Base-by-base conservation (phyloP, 2,888 invertebrate genomes). In the Aproaerema taeniolella region DNA sequence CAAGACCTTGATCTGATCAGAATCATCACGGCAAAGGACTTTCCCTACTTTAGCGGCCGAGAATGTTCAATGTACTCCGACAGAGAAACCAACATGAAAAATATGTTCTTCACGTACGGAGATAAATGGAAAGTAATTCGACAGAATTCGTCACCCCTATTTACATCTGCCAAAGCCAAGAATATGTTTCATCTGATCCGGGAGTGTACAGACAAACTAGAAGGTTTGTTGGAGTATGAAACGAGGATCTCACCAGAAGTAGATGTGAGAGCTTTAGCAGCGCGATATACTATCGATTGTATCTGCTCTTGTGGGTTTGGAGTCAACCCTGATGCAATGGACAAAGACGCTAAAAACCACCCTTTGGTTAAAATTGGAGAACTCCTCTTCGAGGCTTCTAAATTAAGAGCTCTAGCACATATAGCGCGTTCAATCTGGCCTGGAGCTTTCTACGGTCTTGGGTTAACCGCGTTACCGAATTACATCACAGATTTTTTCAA, bases 81-180 rank as follows among this genome's bases (percentile, higher is more conserved):
- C 7, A 52, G 45, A 1, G 78, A 78, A 50, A 11, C 48, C 0
- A 5, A 60, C 0, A 63, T 67, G 0, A 49, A 50, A 11, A 69
- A 59, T 24, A 29, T 79, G 0, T 76, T 76, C 42, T 67, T 62
- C 40, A 47, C 49, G 0, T 45, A 56, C 10, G 77, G 77, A 0
- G 68, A 77, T 41, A 43, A 45, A 13, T 79, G 79, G 77, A 74
- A 67, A 39, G 50, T 74, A 0, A 12, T 67, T 0, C 50, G 79
- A 0, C 76, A 77, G 35, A 75, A 72, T 36, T 39, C 73, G 4
- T 65, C 69, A 0, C 68, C 71, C 0, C 39, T 79, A 0, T 80
- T 77, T 46, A 56, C 79, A 1, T 61, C 68, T 0, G 50, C 64
- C 0, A 78, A 77, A 50, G 69, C 77, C 60, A 76, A 59, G 37